Conservation (phyloP, 2,888 invertebrate species). For the Quadriops clusia region DNA sequence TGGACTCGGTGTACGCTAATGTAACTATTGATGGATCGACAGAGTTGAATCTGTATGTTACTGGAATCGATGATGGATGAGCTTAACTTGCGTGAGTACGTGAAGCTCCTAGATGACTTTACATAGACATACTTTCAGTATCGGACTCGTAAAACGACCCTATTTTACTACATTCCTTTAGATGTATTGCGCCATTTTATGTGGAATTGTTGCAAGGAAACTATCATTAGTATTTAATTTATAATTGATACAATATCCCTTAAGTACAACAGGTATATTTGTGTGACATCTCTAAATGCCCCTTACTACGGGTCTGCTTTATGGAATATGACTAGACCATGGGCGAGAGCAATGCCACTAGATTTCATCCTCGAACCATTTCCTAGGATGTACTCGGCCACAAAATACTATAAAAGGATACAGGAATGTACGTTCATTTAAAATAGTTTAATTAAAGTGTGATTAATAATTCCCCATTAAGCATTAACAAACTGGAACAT, state of each 20-base stretch:
- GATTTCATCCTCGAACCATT: slow-evolving; percentile 15
- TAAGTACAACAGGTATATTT: too few relatives aligned
- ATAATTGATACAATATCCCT: too few relatives aligned
- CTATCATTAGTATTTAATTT: too few relatives aligned
- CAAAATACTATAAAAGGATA: slow-evolving; percentile 24
- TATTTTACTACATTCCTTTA: slow-evolving; percentile 14
- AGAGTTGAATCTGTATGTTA: slow-evolving; percentile 18
- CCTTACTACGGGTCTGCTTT: too few relatives aligned
- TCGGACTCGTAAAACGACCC: slow-evolving; percentile 13
- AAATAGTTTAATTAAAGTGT: slow-evolving; percentile 23
- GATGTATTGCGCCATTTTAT: too few relatives aligned
- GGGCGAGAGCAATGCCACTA: slow-evolving; percentile 22
- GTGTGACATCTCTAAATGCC: too few relatives aligned
- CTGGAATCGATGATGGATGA: slow-evolving; percentile 22
- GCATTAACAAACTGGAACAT: slow-evolving; percentile 9
- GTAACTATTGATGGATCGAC: slow-evolving; percentile 32
- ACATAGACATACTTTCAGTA: slow-evolving; percentile 12
- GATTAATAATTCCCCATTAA: slow-evolving; percentile 22
- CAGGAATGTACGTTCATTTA: slow-evolving; percentile 23
- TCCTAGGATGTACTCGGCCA: slow-evolving; percentile 16
- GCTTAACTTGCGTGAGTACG: slow-evolving; percentile 14
- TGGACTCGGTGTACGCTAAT: slow-evolving; percentile 28
- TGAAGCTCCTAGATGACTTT: slow-evolving; percentile 12
- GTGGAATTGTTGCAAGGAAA: too few relatives aligned
- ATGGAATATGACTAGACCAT: too few relatives aligned